Conservation (phyloP, 2,888 invertebrate species). For the Chrysolina haemoptera region DNA sequence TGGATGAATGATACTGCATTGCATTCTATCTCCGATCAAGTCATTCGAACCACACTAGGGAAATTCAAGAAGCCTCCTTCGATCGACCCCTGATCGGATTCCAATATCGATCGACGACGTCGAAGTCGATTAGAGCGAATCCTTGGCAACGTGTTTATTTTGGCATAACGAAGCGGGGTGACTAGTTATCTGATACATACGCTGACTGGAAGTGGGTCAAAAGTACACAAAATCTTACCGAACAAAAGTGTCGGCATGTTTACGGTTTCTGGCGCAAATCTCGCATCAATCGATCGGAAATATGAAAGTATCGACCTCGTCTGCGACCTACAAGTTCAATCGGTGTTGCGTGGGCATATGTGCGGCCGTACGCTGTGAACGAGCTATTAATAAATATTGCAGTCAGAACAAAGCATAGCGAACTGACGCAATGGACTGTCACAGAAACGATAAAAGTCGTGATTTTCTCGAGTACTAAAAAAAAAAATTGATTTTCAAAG, state of each 20-base stretch:
- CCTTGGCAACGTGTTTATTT: not conserved
- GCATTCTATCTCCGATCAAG: too few species aligned
- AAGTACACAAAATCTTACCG: slow-evolving; percentile 39
- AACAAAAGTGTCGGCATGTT: slow-evolving; percentile 25
- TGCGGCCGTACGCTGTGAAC: slow-evolving; percentile 12
- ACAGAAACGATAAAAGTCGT: not conserved
- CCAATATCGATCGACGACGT: not conserved
- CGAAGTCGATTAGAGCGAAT: not conserved
- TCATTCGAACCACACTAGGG: too few species aligned
- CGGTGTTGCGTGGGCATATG: slow-evolving; percentile 55
- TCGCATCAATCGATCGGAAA: slow-evolving; percentile 51
- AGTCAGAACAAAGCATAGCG: not conserved
- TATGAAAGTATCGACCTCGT: slow-evolving; percentile 64
- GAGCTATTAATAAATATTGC: slow-evolving; percentile 27
- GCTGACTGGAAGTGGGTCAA: slow-evolving; percentile 35
- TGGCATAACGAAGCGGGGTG: not conserved
- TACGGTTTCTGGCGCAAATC: slow-evolving; percentile 34
- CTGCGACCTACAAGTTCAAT: slow-evolving; percentile 65
- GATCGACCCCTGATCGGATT: too few species aligned
- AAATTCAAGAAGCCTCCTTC: too few species aligned
- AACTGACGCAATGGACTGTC: not conserved
- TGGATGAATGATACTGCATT: too few species aligned
- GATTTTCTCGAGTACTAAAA: not conserved
- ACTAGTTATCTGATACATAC: not conserved
- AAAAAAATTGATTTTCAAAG: not conserved